These are phyloP conservation scores for Brachionus manjavacas DNA, from an alignment of 1,140 invertebrate species.

Conservation along the genomic window DNA sequence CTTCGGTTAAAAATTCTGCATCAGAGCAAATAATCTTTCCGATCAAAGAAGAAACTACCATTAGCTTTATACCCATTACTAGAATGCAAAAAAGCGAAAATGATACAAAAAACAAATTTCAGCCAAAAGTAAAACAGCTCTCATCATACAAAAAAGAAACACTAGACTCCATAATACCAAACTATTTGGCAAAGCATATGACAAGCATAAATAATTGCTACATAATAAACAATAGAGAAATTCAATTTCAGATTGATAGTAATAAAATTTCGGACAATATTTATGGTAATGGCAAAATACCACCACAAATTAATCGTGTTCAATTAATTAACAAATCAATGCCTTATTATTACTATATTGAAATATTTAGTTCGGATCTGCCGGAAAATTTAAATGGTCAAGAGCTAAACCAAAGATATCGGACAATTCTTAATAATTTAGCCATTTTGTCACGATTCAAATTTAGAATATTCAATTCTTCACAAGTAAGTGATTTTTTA, in stretches of 20 bases:
- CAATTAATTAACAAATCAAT: neutral
- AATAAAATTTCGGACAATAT: neutral
- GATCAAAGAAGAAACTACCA: neutral
- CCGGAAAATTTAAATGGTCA: neutral
- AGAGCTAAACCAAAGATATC: neutral
- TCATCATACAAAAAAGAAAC: conserved; percentile 24
- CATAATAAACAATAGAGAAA: conserved; percentile 15
- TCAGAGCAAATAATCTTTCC: neutral
- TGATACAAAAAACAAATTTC: neutral
- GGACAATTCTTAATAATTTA: neutral
- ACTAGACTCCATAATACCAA: neutral
- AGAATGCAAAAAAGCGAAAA: neutral
- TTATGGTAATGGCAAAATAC: neutral
- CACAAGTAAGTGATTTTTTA: neutral
- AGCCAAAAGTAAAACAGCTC: neutral
- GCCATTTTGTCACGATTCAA: neutral
- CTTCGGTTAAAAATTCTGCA: neutral
- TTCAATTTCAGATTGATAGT: conserved; percentile 31
- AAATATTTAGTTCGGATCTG: neutral
- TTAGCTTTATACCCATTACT: neutral
- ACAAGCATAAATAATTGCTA: conserved; percentile 12
- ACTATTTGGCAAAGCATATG: neutral
- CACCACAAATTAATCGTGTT: neutral
- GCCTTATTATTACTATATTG: conserved; percentile 24
- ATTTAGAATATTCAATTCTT: neutral